Conservation (phyloP, 2,113 vertebrate genomes). For the Cygnus buccinator region DNA sequence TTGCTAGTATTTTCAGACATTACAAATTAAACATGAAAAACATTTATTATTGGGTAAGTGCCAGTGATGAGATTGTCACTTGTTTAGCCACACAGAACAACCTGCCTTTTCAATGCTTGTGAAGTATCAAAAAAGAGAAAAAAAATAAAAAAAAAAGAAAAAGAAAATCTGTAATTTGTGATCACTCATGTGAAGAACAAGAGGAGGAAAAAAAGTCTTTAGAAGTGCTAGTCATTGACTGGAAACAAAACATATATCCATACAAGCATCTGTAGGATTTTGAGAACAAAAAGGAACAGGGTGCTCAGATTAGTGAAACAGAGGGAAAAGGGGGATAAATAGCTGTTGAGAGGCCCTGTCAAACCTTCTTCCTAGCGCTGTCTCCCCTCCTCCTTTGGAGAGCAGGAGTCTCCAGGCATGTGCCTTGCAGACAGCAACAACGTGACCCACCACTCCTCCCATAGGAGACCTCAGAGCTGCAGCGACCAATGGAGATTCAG, state of each 20-base stretch:
- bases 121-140: neutral
- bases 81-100: neutral
- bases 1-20: neutral
- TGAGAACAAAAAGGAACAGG: neutral
- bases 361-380: neutral
- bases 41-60: neutral
- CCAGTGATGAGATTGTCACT: neutral
- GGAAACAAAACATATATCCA: neutral
- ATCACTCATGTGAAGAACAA: neutral
- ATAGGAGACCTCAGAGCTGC: neutral
- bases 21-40: conserved; percentile 14
- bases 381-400: neutral
- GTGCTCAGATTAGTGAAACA: neutral
- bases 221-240: neutral
- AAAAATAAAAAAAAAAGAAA: neutral
- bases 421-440: neutral
- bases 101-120: neutral
- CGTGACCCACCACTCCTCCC: accelerated
- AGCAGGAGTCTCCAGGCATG: accelerated
- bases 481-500: neutral
- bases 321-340: neutral
- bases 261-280: neutral
- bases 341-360: neutral
- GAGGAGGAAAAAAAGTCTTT: neutral
- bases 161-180: conserved; percentile 8